Evolutionary conservation across 2,888 invertebrate genomes (phyloP).

Genomic region (Cheilosia grossa): DNA sequence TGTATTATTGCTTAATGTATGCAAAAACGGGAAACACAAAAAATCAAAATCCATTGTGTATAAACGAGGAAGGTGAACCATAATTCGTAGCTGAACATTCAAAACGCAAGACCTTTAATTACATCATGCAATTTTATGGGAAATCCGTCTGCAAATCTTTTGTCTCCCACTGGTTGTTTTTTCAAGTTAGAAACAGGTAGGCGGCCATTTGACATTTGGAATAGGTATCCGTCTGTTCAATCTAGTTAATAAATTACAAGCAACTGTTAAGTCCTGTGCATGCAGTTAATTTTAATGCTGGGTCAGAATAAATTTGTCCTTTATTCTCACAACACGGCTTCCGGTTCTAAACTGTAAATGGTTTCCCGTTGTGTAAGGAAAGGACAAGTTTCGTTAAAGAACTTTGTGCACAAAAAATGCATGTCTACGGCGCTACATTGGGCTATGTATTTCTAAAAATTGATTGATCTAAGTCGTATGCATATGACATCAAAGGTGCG

Average conservation of each 20-base stretch:
- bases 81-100: slow-evolving; percentile 18
- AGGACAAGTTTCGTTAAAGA: no score
- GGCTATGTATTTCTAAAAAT: neutral
- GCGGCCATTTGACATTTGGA: slow-evolving; percentile 55
- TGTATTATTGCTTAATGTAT: slow-evolving; percentile 26
- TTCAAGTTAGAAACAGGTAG: slow-evolving; percentile 8
- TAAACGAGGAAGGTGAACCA: neutral
- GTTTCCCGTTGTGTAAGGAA: neutral
- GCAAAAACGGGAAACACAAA: slow-evolving; percentile 4
- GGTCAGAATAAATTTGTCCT: neutral
- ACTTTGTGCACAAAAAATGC: neutral
- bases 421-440: slow-evolving; percentile 3
- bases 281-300: slow-evolving; percentile 13
- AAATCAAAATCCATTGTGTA: neutral
- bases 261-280: slow-evolving; percentile 40
- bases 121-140: slow-evolving; percentile 39
- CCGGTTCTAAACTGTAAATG: neutral
- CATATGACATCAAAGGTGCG: slow-evolving; percentile 18
- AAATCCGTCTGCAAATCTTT: slow-evolving; percentile 30
- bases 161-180: slow-evolving; percentile 17
- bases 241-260: slow-evolving; percentile 59
- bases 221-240: slow-evolving; percentile 35
- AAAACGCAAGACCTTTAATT: slow-evolving; percentile 55
- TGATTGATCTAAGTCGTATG: slow-evolving; percentile 11
- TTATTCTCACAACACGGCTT: neutral